A percentile compares a stretch with the other conserved stretches of the same genome.
phyloP scores from a whole-genome alignment of 2,888 invertebrate genomes.

The Epiblema foenella region DNA sequence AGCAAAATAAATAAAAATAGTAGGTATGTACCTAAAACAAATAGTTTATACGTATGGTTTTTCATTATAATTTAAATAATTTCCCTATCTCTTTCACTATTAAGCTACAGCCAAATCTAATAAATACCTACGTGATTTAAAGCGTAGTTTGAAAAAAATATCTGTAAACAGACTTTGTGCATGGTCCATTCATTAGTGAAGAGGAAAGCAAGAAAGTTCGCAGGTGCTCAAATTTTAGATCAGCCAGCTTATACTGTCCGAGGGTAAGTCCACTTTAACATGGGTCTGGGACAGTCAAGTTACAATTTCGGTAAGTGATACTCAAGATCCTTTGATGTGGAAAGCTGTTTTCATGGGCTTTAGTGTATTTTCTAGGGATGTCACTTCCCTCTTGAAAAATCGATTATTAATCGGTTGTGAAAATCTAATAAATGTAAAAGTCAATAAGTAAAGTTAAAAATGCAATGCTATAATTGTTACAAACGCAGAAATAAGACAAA shows the following conservation, averaged over 20 bases:
- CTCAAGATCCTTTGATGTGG: conserved; percentile 33
- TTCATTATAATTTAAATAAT: not conserved
- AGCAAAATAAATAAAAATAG: not conserved
- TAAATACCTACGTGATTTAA: too few relatives aligned
- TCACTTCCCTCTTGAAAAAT: too few relatives aligned
- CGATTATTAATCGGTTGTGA: too few relatives aligned
- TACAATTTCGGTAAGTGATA: conserved; percentile 41
- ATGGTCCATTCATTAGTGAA: conserved; percentile 3
- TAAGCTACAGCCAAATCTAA: too few relatives aligned
- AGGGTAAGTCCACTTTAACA: conserved; percentile 35
- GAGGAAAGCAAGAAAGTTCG: conserved; percentile 30
- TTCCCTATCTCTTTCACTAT: not conserved
- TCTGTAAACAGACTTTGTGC: not conserved
- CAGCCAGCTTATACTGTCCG: conserved; percentile 38
- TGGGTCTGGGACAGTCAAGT: conserved; percentile 36
- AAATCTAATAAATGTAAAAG: too few relatives aligned
- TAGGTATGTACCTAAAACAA: not conserved
- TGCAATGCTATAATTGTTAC: too few relatives aligned
- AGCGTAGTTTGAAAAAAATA: too few relatives aligned
- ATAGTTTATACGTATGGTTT: not conserved
- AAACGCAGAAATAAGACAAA: too few relatives aligned
- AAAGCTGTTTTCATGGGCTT: conserved; percentile 31
- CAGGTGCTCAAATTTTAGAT: conserved; percentile 37
- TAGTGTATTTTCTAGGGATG: not conserved
- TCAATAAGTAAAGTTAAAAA: too few relatives aligned